Conservation (phyloP, 2,113 vertebrate species). For the Daphoenositta chrysoptera region DNA sequence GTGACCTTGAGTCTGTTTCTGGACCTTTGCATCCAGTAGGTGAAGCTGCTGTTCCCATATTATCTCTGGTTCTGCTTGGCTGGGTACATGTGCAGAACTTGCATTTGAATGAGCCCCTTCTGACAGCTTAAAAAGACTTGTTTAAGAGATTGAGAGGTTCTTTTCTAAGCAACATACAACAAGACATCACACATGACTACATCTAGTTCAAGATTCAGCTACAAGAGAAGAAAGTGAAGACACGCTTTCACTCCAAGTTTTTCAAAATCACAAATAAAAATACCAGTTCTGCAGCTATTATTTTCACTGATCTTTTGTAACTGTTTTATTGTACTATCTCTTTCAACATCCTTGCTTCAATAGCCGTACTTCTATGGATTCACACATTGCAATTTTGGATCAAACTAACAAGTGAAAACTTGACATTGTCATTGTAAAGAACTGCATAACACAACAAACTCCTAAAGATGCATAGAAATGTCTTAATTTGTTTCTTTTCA, state of each 20-base stretch:
- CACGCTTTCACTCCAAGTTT: background rate
- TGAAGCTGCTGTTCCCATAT: background rate
- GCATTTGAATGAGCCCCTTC: background rate
- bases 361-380: background rate
- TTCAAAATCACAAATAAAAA: background rate
- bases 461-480: background rate
- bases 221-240: background rate
- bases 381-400: background rate
- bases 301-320: background rate
- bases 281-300: background rate
- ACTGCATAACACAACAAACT: background rate
- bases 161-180: background rate
- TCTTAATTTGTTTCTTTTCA: background rate
- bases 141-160: background rate
- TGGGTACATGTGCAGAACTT: background rate
- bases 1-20: background rate
- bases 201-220: background rate
- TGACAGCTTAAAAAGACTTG: background rate
- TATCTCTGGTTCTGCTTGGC: background rate
- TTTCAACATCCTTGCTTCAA: background rate
- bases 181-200: background rate
- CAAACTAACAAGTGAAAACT: background rate
- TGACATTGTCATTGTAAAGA: background rate
- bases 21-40: background rate
- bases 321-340: background rate